phyloP scores from a whole-genome alignment of 1,140 invertebrate genomes.

The Drosophila paulistorum region DNA sequence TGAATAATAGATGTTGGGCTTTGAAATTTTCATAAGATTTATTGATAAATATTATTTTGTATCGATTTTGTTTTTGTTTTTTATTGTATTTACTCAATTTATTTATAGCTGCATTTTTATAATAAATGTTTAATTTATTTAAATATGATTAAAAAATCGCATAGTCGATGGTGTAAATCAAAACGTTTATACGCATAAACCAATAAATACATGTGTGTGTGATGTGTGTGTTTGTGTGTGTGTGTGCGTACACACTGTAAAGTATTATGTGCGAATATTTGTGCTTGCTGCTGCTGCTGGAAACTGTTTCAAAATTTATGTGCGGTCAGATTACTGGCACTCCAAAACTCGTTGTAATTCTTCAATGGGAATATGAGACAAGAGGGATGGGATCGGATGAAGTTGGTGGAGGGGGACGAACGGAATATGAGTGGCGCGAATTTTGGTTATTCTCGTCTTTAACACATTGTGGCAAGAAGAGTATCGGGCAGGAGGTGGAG shows the following conservation, averaged over 20 bases:
- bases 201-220: conserved; percentile 26
- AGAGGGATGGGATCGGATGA: not conserved
- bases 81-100: conserved; percentile 63
- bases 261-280: conserved; percentile 61
- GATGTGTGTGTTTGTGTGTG: not conserved
- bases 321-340: conserved; percentile 73
- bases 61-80: conserved; percentile 18
- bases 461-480: conserved; percentile 12
- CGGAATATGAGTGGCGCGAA: conserved; percentile 1
- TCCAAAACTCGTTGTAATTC: conserved; percentile 61
- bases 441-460: conserved; percentile 38
- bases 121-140: conserved; percentile 80
- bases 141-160: conserved; percentile 73
- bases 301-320: conserved; percentile 63
- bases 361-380: conserved; percentile 8
- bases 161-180: conserved; percentile 63
- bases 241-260: conserved; percentile 17
- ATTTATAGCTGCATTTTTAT: conserved; percentile 70
- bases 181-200: conserved; percentile 71
- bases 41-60: conserved; percentile 8
- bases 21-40: conserved; percentile 11
- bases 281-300: conserved; percentile 17
- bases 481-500: not conserved
- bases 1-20: not conserved
- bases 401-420: not conserved